A percentile compares a stretch with the other conserved stretches of the same genome.
Conservation (phyloP, 2,888 invertebrate genomes). For the Apodemia zela region DNA sequence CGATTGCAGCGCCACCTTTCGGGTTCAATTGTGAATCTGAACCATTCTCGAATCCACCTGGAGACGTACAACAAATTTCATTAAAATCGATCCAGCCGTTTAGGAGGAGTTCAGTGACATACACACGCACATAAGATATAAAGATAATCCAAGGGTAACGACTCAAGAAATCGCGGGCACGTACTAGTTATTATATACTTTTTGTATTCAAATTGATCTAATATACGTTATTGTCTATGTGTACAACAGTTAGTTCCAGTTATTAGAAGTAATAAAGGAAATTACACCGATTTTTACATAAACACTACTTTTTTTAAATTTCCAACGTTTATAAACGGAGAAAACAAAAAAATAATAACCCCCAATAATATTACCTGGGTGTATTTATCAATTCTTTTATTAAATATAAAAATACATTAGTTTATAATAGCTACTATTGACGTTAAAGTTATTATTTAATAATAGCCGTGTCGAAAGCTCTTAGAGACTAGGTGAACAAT, state of each 20-base stretch:
- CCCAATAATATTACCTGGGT: slow-evolving; percentile 8
- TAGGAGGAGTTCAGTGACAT: too few relatives aligned
- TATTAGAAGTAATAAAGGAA: slow-evolving; percentile 10
- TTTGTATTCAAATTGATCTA: neutral
- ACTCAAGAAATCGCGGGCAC: too few relatives aligned
- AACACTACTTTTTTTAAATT: slow-evolving; percentile 11
- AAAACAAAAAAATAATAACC: slow-evolving; percentile 13
- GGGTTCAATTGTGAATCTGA: too few relatives aligned
- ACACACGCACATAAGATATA: too few relatives aligned
- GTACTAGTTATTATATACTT: too few relatives aligned
- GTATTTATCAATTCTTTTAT: slow-evolving; percentile 6
- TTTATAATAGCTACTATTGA: slow-evolving; percentile 16
- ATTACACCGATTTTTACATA: slow-evolving; percentile 3
- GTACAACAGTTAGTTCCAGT: slow-evolving; percentile 3
- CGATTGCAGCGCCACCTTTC: too few relatives aligned
- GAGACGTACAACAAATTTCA: too few relatives aligned
- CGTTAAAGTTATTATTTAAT: slow-evolving; percentile 7
- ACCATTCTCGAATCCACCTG: too few relatives aligned
- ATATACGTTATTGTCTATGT: neutral
- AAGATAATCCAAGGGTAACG: too few relatives aligned
- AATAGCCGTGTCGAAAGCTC: slow-evolving; percentile 8
- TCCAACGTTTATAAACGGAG: slow-evolving; percentile 1
- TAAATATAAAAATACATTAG: slow-evolving; percentile 15
- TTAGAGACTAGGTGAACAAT: neutral
- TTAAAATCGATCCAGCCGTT: too few relatives aligned